A percentile compares a stretch with the other conserved stretches of the same genome.
These are phyloP conservation scores for Podilymbus podiceps DNA, from an alignment of 2,113 vertebrate species.

Conservation along the genomic window DNA sequence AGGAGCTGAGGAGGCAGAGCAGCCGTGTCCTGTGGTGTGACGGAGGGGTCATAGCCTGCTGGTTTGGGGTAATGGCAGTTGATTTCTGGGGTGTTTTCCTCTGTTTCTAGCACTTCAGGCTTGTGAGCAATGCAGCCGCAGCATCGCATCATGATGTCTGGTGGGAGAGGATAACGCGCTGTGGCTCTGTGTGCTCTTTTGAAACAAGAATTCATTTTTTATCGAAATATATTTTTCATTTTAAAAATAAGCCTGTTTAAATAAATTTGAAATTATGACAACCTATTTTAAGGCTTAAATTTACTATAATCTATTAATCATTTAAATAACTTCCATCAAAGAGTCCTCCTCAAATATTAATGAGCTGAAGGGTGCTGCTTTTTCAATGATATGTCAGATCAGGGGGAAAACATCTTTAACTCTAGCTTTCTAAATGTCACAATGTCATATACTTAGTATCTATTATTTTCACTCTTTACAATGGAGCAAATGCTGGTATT, in stretches of 20 bases:
- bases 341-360: constrained; percentile 57
- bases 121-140: not conserved
- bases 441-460: constrained; percentile 42
- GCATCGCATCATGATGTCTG: rapidly evolving
- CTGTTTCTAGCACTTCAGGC: not conserved
- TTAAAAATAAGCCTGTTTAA: constrained; percentile 46
- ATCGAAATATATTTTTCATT: constrained; percentile 16
- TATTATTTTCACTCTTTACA: constrained; percentile 58
- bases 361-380: constrained; percentile 44
- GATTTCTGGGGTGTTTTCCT: not conserved
- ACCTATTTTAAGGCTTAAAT: constrained; percentile 53
- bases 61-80: rapidly evolving
- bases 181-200: not conserved
- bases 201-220: not conserved
- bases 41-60: not conserved
- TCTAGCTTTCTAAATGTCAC: constrained; percentile 59
- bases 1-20: not conserved
- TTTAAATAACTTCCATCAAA: constrained; percentile 56
- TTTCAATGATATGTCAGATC: constrained; percentile 50
- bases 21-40: not conserved
- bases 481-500: constrained; percentile 55
- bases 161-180: rapidly evolving
- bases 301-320: constrained; percentile 63
- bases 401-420: constrained; percentile 56
- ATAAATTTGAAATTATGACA: constrained; percentile 62